Evolutionary conservation across 1,140 invertebrate species (phyloP).

Genomic region (Caenorhabditis tropicalis): DNA sequence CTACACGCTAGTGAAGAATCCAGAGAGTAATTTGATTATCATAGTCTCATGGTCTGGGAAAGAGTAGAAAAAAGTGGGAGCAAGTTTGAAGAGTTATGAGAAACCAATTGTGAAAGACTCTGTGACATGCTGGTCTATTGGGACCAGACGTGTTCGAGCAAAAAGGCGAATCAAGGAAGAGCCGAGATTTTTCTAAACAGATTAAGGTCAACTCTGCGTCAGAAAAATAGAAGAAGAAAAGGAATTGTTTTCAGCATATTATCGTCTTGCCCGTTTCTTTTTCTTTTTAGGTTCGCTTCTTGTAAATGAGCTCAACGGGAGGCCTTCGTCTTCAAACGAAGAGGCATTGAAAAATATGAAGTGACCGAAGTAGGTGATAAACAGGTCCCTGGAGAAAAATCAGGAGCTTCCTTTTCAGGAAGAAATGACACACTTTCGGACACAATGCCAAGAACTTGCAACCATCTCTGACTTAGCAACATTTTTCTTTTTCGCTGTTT

Average conservation of each 20-base stretch:
- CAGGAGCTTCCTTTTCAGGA: neutral
- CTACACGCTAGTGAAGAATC: neutral
- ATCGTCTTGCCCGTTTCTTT: neutral
- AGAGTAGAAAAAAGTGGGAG: neutral
- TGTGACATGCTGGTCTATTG: slow-evolving; percentile 10
- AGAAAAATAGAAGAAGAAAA: neutral
- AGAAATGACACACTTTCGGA: slow-evolving; percentile 3
- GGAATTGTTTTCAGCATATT: neutral
- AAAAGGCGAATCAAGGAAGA: slow-evolving; percentile 4
- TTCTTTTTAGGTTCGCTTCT: neutral
- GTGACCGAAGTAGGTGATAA: slow-evolving; percentile 36
- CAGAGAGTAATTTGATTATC: slow-evolving; percentile 29
- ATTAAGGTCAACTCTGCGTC: neutral
- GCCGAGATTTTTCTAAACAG: slow-evolving; percentile 10
- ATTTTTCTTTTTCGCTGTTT: slow-evolving; percentile 4
- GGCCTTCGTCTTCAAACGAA: neutral
- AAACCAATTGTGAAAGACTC: slow-evolving; percentile 27
- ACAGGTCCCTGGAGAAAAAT: slow-evolving; percentile 36
- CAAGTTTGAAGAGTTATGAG: neutral
- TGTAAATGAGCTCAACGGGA: neutral
- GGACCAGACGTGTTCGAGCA: slow-evolving; percentile 9
- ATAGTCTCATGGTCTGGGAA: slow-evolving; percentile 1
- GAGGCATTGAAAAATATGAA: slow-evolving; percentile 32
- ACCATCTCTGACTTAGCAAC: neutral
- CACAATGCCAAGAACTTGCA: slow-evolving; percentile 1